Base-by-base conservation (phyloP, 1,140 invertebrate genomes). In the Nebria ingens region DNA sequence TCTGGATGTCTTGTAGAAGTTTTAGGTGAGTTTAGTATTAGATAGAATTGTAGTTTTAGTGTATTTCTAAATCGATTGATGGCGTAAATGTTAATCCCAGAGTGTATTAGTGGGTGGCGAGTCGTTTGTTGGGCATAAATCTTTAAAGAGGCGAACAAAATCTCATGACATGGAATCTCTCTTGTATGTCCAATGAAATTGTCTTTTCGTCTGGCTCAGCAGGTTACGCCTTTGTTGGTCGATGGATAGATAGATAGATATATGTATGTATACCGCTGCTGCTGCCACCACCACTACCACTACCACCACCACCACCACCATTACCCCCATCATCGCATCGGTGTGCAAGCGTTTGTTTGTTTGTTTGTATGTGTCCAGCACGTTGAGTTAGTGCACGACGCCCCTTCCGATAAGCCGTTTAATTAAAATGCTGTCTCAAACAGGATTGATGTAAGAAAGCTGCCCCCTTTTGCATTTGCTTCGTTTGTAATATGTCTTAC, bases 351-450 rank as follows among this genome's bases (percentile, higher is more conserved):
- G 50, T 21, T 19, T 20, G 50, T 51, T 20, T 20, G 50, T 51
- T 4, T 20, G 21, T 51, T 17, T 6, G 19, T 51, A 20, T 51
- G 21, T 51, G 21, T 51, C 19, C 21, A 51, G 3, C 9, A 11
- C 11, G 21, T 21, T 20, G 21, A 22, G 11, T 51, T 21, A 51
- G 6, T 4, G 19, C 50, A 20, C 19, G 21, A 20, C 50, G 50
- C 50, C 50, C 19, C 19, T 17, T 20, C 19, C 21, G 50, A 51
- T 51, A 51, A 51, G 50, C 3, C 19, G 19, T 51, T 51, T 51
- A 51, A 51, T 51, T 51, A 51, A 51, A 51, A 51, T 51, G 50
- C 50, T 51, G 50, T 51, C 50, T 3, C 17, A 20, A 19, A 11
- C 19, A 51, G 50, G 50, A 51, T 51, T 51, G 50, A 51, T 51